phyloP scores from a whole-genome alignment of 2,797 vertebrate genomes.

The Karalla daura region DNA sequence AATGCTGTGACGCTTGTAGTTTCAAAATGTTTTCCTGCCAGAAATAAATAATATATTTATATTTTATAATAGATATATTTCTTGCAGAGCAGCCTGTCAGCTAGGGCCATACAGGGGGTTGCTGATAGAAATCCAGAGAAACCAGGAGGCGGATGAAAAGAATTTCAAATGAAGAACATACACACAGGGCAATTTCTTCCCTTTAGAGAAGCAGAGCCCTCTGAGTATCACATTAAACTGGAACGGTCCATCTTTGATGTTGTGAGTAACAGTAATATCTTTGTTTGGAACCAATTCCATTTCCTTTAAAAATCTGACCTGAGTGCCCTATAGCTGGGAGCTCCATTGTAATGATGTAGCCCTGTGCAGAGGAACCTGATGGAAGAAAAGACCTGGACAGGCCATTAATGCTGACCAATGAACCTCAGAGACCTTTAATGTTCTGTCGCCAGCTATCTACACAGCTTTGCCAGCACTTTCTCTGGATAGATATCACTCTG shows the following conservation, averaged over 20 bases:
- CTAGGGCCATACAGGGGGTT: conserved; percentile 17
- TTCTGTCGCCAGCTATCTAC: conserved; percentile 57
- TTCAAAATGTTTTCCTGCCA: not conserved
- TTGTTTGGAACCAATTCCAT: conserved; percentile 64
- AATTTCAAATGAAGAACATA: conserved; percentile 45
- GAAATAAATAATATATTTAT: not conserved
- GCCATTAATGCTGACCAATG: conserved; percentile 67
- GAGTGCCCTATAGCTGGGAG: conserved; percentile 7
- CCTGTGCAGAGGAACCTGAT: conserved; percentile 37
- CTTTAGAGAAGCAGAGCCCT: conserved; percentile 19
- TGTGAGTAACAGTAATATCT: conserved; percentile 61
- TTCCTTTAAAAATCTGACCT: conserved; percentile 58
- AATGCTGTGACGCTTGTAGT: not conserved
- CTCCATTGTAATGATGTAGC: conserved; percentile 54
- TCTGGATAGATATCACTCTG: conserved; percentile 41
- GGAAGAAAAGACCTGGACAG: conserved; percentile 53
- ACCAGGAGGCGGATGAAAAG: conserved; percentile 50
- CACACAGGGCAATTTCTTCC: conserved; percentile 21
- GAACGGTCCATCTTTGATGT: conserved; percentile 57
- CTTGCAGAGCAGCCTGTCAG: not conserved
- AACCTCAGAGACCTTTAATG: conserved; percentile 69
- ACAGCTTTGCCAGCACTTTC: conserved; percentile 65
- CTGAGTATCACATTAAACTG: conserved; percentile 42
- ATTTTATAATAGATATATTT: not conserved
- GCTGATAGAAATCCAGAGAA: conserved; percentile 24